phyloP scores from a whole-genome alignment of 2,113 vertebrate genomes.

The Coracopsis vasa region DNA sequence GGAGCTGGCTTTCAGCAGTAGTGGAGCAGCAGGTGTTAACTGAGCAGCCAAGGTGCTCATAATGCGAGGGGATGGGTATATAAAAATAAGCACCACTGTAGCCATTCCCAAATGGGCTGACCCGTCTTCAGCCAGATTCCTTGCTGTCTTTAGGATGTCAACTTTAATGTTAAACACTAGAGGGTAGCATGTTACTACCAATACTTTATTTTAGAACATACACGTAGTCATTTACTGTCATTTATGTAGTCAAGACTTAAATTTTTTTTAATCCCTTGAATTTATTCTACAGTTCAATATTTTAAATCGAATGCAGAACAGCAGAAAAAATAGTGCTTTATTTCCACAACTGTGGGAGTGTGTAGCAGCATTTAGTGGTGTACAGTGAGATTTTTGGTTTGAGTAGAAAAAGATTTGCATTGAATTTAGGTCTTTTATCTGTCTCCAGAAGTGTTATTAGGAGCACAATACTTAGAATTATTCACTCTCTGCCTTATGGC shows the following conservation, averaged over 20 bases:
- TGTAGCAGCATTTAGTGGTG: background rate
- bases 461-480: background rate
- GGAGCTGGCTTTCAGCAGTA: background rate
- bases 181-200: constrained; percentile 20
- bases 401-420: background rate
- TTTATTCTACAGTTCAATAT: background rate
- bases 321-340: background rate
- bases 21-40: background rate
- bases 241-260: background rate
- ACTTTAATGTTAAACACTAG: constrained; percentile 11
- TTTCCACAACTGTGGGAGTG: fast-evolving
- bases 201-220: background rate
- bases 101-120: background rate
- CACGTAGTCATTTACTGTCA: background rate
- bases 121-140: background rate
- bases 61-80: fast-evolving
- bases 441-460: background rate
- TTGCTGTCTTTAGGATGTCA: background rate
- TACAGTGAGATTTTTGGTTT: background rate
- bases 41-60: background rate
- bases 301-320: background rate
- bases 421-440: background rate
- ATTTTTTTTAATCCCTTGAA: background rate
- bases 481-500: background rate
- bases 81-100: background rate